These are phyloP conservation scores for Holothuria leucospilota DNA, from an alignment of 53 echinoderm and acorn worm genomes.

Conservation along the genomic window DNA sequence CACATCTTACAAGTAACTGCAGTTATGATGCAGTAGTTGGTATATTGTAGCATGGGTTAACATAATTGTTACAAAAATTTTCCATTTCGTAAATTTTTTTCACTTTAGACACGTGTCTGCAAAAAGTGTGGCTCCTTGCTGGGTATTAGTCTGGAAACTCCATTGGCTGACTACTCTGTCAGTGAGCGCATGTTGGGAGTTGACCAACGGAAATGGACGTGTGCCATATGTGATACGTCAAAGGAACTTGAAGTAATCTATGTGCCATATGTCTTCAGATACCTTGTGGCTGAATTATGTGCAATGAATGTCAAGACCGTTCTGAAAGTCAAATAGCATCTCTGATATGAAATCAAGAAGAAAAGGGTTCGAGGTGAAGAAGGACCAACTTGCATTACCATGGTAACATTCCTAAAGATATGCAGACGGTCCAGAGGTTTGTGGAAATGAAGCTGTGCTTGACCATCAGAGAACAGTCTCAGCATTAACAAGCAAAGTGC, in stretches of 20 bases:
- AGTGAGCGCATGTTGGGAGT: conserved; percentile 60
- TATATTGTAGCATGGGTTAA: too few relatives aligned
- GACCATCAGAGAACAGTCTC: too few relatives aligned
- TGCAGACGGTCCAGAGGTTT: too few relatives aligned
- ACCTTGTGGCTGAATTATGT: conserved; percentile 85
- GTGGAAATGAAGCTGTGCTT: too few relatives aligned
- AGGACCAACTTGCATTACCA: too few relatives aligned
- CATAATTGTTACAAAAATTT: too few relatives aligned
- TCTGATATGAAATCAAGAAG: neutral
- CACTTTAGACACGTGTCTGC: conserved; percentile 78
- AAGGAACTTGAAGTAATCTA: conserved; percentile 75
- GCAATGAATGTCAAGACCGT: conserved; percentile 96
- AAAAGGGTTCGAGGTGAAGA: too few relatives aligned
- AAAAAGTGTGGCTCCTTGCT: conserved; percentile 88
- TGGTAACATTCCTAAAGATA: too few relatives aligned
- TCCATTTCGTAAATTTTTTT: neutral
- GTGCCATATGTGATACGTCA: conserved; percentile 74
- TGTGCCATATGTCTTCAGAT: conserved; percentile 93
- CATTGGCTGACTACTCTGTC: conserved; percentile 35
- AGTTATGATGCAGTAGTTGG: too few relatives aligned
- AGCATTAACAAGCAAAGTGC: too few relatives aligned
- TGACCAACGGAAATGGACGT: conserved; percentile 81
- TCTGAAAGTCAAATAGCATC: conserved; percentile 74
- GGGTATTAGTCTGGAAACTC: conserved; percentile 81
- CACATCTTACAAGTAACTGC: too few relatives aligned